A percentile compares a stretch with the other conserved stretches of the same genome.
Conservation (phyloP, 2,113 vertebrate genomes). For the Tragelaphus scriptus region DNA sequence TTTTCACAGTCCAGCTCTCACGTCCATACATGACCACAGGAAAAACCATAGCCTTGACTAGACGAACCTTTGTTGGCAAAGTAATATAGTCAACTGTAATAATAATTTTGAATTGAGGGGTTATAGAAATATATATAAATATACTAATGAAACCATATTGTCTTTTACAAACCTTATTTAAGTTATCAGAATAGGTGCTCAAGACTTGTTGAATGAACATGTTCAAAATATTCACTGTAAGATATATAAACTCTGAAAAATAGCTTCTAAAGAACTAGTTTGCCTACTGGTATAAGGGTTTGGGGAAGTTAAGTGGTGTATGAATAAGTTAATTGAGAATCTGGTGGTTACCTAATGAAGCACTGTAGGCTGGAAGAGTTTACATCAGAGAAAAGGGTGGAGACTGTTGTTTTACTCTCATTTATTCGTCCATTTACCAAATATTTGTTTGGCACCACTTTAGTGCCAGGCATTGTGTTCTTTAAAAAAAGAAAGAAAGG, state of each 20-base stretch:
- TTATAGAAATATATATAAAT: neutral
- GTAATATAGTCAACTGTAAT: neutral
- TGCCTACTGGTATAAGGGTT: neutral
- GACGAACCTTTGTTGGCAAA: too few species aligned
- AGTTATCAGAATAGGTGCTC: neutral
- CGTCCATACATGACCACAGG: too few species aligned
- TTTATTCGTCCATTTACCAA: neutral
- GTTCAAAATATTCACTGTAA: neutral
- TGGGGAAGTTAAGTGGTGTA: neutral
- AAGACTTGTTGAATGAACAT: neutral
- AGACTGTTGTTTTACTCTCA: conserved; percentile 3
- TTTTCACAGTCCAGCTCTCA: too few species aligned
- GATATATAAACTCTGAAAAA: neutral
- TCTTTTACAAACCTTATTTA: neutral
- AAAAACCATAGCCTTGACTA: too few species aligned
- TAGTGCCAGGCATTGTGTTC: neutral
- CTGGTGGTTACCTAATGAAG: conserved; percentile 24
- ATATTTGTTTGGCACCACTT: neutral
- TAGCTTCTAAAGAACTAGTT: neutral
- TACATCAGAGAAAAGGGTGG: neutral
- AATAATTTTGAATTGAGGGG: neutral
- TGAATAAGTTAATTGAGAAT: conserved; percentile 15
- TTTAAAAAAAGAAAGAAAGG: neutral
- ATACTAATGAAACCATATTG: neutral
- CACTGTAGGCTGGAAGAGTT: neutral